Conservation (phyloP, 2,797 vertebrate species). For the Microtus californicus region DNA sequence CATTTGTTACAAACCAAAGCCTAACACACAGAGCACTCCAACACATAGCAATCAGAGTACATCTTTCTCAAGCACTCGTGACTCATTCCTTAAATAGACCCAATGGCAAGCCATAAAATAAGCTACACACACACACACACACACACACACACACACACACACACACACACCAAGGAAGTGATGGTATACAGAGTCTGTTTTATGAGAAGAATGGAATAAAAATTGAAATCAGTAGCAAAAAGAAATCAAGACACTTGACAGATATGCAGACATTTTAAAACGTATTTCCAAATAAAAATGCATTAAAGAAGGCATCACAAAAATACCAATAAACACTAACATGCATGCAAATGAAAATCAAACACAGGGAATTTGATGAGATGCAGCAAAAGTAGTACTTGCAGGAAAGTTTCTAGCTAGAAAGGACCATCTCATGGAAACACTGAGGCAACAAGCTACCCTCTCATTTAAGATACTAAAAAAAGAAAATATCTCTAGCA, state of each 20-base stretch:
- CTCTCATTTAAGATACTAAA: background rate
- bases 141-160: too few species aligned
- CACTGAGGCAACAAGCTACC: background rate
- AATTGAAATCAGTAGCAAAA: constrained; percentile 29
- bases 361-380: background rate
- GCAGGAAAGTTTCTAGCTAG: background rate
- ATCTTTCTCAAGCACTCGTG: background rate
- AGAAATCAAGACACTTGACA: constrained; percentile 4
- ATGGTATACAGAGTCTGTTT: constrained; percentile 13
- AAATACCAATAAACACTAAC: constrained; percentile 35
- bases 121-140: background rate
- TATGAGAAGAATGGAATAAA: constrained; percentile 9
- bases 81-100: background rate
- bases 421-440: background rate
- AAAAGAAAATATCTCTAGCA: background rate
- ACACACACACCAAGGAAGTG: background rate
- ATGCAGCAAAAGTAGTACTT: background rate
- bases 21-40: background rate
- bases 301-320: constrained; percentile 5
- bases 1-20: background rate
- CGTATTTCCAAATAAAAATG: constrained; percentile 8
- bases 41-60: background rate
- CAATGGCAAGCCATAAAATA: background rate
- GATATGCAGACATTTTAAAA: background rate
- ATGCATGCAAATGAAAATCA: background rate